Base-by-base conservation (phyloP, 2,888 invertebrate species). In the Leptinotarsa haldemani region DNA sequence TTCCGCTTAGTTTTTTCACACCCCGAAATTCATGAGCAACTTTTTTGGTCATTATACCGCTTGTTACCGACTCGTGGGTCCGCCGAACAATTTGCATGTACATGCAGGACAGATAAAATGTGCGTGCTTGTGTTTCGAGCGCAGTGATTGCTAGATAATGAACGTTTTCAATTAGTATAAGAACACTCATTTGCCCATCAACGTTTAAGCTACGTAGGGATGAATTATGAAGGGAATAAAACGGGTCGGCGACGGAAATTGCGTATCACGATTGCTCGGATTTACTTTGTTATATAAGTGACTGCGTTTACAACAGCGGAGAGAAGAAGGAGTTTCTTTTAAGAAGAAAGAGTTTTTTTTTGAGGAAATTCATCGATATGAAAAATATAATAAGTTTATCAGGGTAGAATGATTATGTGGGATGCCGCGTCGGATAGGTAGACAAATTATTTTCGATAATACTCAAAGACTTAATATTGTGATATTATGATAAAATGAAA, bases 101-200 rank as follows among this genome's bases (percentile, higher is more conserved):
- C 73, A 73, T 52, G 73, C 22, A 47, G 61, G 53, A 20, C 47
- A 50, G 70, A 66, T 67, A 52, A 70, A 68, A 67, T 52, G 73
- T 73, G 70, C 73, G 73, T 73, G 73, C 70, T 66, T 67, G 65
- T 58, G 66, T 70, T 73, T 70, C 73, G 52, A 70, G 69, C 73
- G 70, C 73, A 66, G 58, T 73, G 69, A 73, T 73, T 73, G 73
- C 63, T 63, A 66, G 66, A 73, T 70, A 73, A 73, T 70, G 73
- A 70, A 73, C 70, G 70, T 73, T 66, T 73, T 73, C 73, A 73
- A 73, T 73, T 73, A 73, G 73, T 70, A 53, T 66, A 65, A 73
- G 70, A 66, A 66, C 69, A 73, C 68, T 73, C 66, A 73, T 73
- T 70, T 66, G 53, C 66, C 58, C 70, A 65, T 73, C 73, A 69